Evolutionary conservation across 2,113 vertebrate genomes (phyloP).

Genomic region (Penelope pileata): DNA sequence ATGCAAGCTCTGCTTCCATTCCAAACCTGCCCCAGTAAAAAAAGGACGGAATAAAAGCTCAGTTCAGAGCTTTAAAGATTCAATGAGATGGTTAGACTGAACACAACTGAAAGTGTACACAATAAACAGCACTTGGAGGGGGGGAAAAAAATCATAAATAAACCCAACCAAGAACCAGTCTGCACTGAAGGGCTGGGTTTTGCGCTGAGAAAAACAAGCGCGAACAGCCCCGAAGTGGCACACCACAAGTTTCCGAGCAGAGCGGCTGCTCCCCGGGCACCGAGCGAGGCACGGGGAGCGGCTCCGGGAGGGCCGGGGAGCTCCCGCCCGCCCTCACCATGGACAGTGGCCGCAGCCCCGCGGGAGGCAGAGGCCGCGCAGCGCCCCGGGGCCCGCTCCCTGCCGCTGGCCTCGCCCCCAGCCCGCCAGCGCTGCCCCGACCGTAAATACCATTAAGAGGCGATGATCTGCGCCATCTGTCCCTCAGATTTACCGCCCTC

Average conservation of each 20-base stretch:
- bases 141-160: neutral
- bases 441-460: slow-evolving; percentile 35
- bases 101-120: neutral
- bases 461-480: slow-evolving; percentile 63
- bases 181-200: neutral
- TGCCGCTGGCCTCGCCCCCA: neutral
- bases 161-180: neutral
- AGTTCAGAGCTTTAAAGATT: slow-evolving; percentile 24
- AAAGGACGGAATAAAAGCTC: neutral
- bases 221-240: neutral
- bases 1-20: slow-evolving; percentile 49
- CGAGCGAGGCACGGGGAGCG: neutral
- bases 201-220: neutral
- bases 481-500: slow-evolving; percentile 39
- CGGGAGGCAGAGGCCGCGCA: neutral
- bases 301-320: neutral
- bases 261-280: neutral
- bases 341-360: slow-evolving; percentile 71
- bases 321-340: slow-evolving; percentile 63
- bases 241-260: neutral
- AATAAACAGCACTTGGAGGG: neutral
- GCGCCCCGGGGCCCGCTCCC: neutral
- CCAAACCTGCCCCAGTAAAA: slow-evolving; percentile 35
- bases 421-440: slow-evolving; percentile 10
- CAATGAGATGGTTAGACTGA: slow-evolving; percentile 4